Percentiles rank a stretch among this genome's conserved stretches.
phyloP scores from a whole-genome alignment of 2,797 vertebrate genomes.

The Sebastes vulpes region DNA sequence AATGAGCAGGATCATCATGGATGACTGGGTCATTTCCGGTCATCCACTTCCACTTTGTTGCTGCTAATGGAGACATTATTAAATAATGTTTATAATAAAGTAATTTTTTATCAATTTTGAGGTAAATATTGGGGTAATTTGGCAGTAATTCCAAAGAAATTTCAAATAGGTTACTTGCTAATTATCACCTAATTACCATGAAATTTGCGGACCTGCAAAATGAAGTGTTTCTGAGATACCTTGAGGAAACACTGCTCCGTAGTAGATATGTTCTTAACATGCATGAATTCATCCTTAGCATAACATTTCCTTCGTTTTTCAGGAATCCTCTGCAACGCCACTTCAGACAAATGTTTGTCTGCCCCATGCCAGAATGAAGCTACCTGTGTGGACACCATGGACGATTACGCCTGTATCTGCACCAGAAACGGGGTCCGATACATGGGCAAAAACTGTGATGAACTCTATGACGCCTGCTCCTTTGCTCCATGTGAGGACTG shows the following conservation, averaged over 20 bases:
- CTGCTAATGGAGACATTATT: not conserved
- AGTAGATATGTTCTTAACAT: not conserved
- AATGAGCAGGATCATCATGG: too few species aligned
- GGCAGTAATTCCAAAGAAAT: too few species aligned
- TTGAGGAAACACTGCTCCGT: not conserved
- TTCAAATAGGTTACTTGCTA: too few species aligned
- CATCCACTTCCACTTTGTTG: not conserved
- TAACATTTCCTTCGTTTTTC: constrained; percentile 12
- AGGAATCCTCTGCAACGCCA: constrained; percentile 86
- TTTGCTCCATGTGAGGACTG: constrained; percentile 82
- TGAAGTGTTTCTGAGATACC: accelerated
- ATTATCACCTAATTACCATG: too few species aligned
- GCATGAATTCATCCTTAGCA: not conserved
- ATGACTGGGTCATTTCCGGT: not conserved
- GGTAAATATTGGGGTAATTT: too few species aligned
- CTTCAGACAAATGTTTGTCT: constrained; percentile 84
- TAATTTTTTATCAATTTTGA: too few species aligned
- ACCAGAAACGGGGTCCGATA: constrained; percentile 80
- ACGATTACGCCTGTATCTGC: constrained; percentile 88
- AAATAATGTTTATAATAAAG: too few species aligned
- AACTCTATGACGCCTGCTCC: constrained; percentile 85
- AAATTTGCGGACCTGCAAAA: accelerated
- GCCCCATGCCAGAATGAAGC: constrained; percentile 89
- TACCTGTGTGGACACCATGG: constrained; percentile 85
- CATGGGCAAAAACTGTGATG: constrained; percentile 86